Evolutionary conservation across 2,797 vertebrate genomes (phyloP), one percentile per base, ranked within the genome.

Genomic region (Eidolon dupreanum): DNA sequence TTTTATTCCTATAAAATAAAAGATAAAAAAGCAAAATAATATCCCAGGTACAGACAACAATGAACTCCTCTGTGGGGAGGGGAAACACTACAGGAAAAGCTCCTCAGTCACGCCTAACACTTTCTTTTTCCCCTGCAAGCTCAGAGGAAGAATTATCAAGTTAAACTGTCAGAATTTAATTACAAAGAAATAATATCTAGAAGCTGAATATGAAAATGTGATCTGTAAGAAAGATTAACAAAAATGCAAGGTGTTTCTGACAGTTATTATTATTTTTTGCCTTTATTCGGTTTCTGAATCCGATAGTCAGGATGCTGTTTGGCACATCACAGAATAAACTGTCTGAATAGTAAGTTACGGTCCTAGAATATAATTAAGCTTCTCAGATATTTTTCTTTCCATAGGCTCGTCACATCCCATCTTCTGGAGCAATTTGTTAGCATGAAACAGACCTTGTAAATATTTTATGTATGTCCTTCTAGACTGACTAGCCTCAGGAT

Each of bases 381-480:
- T 38, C 59, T 46, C n/a, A 84, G 13, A n/a, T 26, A 19, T 20
- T 81, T 82, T 78, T 68, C 33, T 91, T 82, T 36, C 9, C 26
- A 33, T 1, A 91, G 31, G 43, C 24, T 59, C 36, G 12, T 92
- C 12, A 19, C 11, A n/a, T 53, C 31, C 81, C 17, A 22, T 57
- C n/a, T 65, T 95, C 70, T 49, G 74, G 74, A 83, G 51, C 36
- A 55, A 74, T 89, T 65, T 46, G 28, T 77, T 91, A 83, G 70
- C 59, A 66, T 63, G 38, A 93, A 87, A 33, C 2, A 65, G 59
- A 74, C 20, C 49, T 74, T 84, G 24, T 65, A 70, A 57, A 59
- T 84, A 77, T 95, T 88, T 90, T 75, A 88, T 75, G n/a, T 77
- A 16, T 81, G 70, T 57, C 57, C n/a, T 70, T 38, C 31, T 19